phyloP scores from a whole-genome alignment of 2,113 vertebrate genomes.

The Ahaetulla prasina region DNA sequence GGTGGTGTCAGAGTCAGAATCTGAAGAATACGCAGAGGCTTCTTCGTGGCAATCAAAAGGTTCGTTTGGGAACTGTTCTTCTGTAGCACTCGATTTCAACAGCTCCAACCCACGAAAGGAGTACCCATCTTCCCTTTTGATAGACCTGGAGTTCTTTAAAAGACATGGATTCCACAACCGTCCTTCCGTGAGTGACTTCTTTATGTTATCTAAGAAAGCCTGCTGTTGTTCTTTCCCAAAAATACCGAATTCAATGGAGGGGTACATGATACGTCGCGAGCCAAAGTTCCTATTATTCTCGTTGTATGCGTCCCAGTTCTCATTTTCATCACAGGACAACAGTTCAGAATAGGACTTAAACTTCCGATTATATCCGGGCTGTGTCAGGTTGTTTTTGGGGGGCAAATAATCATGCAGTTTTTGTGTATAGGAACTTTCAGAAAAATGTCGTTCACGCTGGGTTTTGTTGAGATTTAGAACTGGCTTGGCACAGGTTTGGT shows the following conservation, averaged over 20 bases:
- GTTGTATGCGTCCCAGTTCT: constrained; percentile 52
- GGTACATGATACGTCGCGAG: constrained; percentile 60
- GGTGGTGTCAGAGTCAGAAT: constrained; percentile 84
- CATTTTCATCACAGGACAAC: constrained; percentile 65
- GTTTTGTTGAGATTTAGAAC: constrained; percentile 26
- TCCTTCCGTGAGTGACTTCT: constrained; percentile 74
- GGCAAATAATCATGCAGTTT: constrained; percentile 28
- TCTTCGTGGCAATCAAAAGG: constrained; percentile 60
- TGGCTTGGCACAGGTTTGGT: constrained; percentile 19
- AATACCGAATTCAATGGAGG: constrained; percentile 76
- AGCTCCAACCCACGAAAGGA: constrained; percentile 41
- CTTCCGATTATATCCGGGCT: constrained; percentile 39
- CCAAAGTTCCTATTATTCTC: constrained; percentile 31
- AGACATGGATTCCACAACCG: constrained; percentile 76
- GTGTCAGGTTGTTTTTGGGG: constrained; percentile 28
- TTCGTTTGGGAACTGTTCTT: constrained; percentile 61
- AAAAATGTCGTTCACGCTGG: constrained; percentile 67
- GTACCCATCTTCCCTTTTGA: constrained; percentile 53
- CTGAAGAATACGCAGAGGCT: constrained; percentile 67
- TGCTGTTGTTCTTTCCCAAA: constrained; percentile 78
- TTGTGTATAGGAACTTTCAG: constrained; percentile 61
- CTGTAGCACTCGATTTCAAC: constrained; percentile 59
- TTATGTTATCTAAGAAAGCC: constrained; percentile 76
- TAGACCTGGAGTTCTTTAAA: constrained; percentile 69
- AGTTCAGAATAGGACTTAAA: constrained; percentile 69